Evolutionary conservation across 2,113 vertebrate genomes (phyloP), one percentile per base, ranked within the genome.

Genomic region (Megalops atlanticus): DNA sequence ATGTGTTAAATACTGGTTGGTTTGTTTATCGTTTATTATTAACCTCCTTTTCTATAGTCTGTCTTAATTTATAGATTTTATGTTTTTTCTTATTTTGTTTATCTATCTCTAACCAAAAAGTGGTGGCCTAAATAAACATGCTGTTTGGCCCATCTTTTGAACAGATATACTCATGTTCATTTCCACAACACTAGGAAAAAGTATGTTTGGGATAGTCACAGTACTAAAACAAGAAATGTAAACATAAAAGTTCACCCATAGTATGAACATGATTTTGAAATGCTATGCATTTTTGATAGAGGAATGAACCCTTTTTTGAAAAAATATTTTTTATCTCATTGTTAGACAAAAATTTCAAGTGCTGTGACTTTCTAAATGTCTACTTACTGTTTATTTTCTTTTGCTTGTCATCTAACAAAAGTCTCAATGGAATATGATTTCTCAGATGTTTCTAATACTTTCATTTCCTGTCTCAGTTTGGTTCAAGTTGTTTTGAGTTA

Each of bases 61-160:
- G 2, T 16, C 43, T 73, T 80, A 69, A 40, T 24, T 52, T 79
- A 77, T 54, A 47, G 92, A 90, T 83, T 89, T 91, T 87, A 88
- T 90, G 90, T 94, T 27, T 40, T 38, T 92, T 90, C 79, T 87
- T 91, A 84, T 89, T 91, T 91, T 94, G 10, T 18, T 72, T 73
- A 54, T 69, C 35, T 68, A 36, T 58, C 41, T 70, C 38, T 78
- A 77, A 69, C 74, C 54, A 39, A 54, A 80, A 79, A 47, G 79
- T 81, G 74, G 41, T 81, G 54, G 79, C 78, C 45, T 76, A 84
- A 78, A 80, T 76, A 93, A 88, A 94, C 93, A 95, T 92, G 93
- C 92, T 94, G 91, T 89, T 94, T 92, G 92, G 94, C 93, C 93
- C 95, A 96, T 96, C 94, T 96, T 96, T 95, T 95, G 94, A 96